Evolutionary conservation across 2,888 invertebrate species (phyloP), one percentile per base, ranked within the genome.

Genomic region (Caenorhabditis doughertyi): DNA sequence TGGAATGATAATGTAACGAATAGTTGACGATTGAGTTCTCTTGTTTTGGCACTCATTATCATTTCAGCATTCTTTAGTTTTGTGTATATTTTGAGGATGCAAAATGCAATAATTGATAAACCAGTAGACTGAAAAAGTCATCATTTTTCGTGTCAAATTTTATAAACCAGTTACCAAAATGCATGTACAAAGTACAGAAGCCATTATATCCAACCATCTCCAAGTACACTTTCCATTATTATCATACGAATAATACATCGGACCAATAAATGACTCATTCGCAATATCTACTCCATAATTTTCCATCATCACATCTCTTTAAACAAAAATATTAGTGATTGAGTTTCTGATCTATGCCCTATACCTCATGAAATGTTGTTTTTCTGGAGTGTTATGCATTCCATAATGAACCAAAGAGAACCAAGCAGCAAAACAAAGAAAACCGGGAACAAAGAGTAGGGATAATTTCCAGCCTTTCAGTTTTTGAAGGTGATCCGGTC

Each of bases 1-100:
- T 79, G 79, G 21, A 79, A 53, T 0, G 32, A 47, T 4, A 79
- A 32, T 8, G 79, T 79, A 16, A 56, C 21, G 8, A 79, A 72
- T 0, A 79, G 56, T 44, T 79, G 79, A 3, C 55, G 29, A 25
- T 79, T 72, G 1, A 79, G 27, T 3, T 79, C 72, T 29, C 23
- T 23, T 25, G 79, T 72, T 8, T 71, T 71, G 0, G 64, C 16
- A 49, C 79, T 79, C 67, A 72, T 65, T 4, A 35, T 27, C 3
- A 23, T n/a, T 23, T 56, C 7, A 0, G 49, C 56, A 21, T 39
- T 51, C 27, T 72, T 64, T 8, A 79, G 7, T n/a, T 29, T 67
- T 0, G 13, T 21, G 44, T 79, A 65, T 16, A 79, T 72, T 3
- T 49, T 35, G 21, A 51, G 2, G 1, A 47, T 56, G 35, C 79